phyloP scores from a whole-genome alignment of 2,797 vertebrate species.

The Lophius americanus region DNA sequence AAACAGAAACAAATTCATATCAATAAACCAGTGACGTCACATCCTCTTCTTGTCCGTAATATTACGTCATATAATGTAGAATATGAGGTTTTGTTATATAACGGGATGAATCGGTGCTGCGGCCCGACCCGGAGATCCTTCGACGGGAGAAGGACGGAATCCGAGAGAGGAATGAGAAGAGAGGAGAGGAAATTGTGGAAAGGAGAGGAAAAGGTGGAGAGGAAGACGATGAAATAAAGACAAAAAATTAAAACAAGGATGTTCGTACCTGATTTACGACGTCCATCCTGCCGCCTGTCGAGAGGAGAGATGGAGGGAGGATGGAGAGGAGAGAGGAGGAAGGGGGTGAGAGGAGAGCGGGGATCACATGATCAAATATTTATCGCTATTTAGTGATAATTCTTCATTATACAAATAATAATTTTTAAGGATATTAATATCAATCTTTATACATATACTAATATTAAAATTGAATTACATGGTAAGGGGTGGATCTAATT shows the following conservation, averaged over 20 bases:
- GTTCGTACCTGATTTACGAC: constrained; percentile 69
- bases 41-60: not conserved
- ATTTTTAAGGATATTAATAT: too few relatives aligned
- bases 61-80: not conserved
- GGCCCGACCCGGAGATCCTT: constrained; percentile 2
- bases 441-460: too few relatives aligned
- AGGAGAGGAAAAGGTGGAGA: not conserved
- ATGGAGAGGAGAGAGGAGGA: not conserved
- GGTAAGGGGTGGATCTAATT: too few relatives aligned
- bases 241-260: too few relatives aligned
- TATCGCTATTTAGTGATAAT: not conserved
- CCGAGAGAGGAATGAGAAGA: not conserved
- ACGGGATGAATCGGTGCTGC: too few relatives aligned
- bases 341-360: not conserved
- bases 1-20: too few relatives aligned
- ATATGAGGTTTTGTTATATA: too few relatives aligned
- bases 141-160: not conserved
- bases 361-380: not conserved
- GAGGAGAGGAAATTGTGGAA: too few relatives aligned
- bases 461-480: too few relatives aligned
- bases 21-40: too few relatives aligned
- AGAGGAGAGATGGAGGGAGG: constrained; percentile 35
- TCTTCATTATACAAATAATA: not conserved
- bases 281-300: constrained; percentile 68
- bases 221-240: too few relatives aligned